These are phyloP conservation scores for Mirounga angustirostris DNA, from an alignment of 2,113 vertebrate species.

Conservation along the genomic window DNA sequence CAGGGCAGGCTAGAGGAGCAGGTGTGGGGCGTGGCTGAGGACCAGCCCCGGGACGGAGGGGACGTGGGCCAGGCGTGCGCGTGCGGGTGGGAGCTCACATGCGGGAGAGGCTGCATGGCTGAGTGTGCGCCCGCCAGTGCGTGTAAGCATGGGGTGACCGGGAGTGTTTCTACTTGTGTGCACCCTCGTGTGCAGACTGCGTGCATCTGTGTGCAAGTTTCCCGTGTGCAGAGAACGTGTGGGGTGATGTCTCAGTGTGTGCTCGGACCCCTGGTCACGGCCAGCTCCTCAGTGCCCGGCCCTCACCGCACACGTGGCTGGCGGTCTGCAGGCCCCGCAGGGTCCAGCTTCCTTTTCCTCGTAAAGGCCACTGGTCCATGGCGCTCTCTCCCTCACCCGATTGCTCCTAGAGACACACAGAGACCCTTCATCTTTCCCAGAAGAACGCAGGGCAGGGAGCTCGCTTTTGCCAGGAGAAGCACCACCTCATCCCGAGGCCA, in stretches of 20 bases:
- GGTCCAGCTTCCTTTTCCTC: neutral
- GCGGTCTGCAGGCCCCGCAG: neutral
- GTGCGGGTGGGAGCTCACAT: neutral
- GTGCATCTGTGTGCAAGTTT: neutral
- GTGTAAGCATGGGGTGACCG: rapidly evolving
- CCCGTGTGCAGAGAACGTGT: neutral
- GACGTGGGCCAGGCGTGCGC: neutral
- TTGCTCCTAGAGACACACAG: neutral
- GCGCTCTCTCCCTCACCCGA: neutral
- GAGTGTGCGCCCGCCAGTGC: neutral
- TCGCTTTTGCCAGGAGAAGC: neutral
- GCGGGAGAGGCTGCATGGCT: too few relatives aligned
- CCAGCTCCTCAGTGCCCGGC: neutral
- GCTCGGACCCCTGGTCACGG: neutral
- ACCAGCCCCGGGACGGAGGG: neutral
- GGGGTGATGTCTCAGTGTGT: neutral
- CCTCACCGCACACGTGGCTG: neutral
- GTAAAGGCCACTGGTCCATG: neutral
- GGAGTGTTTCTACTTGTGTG: neutral
- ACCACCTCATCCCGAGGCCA: neutral
- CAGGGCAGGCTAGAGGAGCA: neutral
- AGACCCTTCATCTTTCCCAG: neutral
- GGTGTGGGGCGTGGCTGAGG: neutral
- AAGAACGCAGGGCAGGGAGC: neutral
- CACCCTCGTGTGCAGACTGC: neutral